Evolutionary conservation across 2,888 invertebrate species (phyloP).

Genomic region (Drosophila robusta): DNA sequence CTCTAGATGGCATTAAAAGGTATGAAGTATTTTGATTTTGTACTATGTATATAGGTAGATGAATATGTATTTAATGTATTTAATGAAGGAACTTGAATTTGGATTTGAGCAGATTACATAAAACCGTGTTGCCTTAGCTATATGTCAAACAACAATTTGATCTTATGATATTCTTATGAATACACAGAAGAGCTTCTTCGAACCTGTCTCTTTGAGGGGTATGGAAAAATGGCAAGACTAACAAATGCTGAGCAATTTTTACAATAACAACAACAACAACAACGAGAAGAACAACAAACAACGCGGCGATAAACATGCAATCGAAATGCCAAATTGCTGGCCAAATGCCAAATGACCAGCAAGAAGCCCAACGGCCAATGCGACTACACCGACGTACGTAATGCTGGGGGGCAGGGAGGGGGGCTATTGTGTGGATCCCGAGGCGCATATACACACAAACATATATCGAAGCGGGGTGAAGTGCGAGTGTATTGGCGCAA

Average conservation of each 20-base stretch:
- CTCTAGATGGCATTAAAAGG: no score
- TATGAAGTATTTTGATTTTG: no score
- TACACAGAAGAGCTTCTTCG: constrained; percentile 4
- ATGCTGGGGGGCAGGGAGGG: not conserved
- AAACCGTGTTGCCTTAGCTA: not conserved
- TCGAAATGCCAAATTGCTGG: constrained; percentile 79
- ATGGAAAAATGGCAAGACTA: constrained; percentile 22
- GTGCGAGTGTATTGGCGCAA: constrained; percentile 28
- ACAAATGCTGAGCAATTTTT: constrained; percentile 54
- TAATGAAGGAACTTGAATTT: not conserved
- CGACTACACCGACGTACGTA: constrained; percentile 10
- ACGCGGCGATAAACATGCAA: constrained; percentile 66
- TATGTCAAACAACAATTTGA: not conserved
- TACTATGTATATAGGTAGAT: no score
- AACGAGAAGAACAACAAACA: constrained; percentile 31
- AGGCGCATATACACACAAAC: constrained; percentile 15
- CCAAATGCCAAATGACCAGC: constrained; percentile 74
- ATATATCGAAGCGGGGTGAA: not conserved
- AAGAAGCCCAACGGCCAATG: constrained; percentile 39
- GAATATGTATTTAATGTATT: no score
- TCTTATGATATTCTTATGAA: constrained; percentile 30
- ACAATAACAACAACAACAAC: constrained; percentile 41
- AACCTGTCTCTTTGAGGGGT: not conserved
- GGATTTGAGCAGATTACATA: constrained; percentile 6
- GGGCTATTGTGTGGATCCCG: constrained; percentile 15